These are phyloP conservation scores for Catotricha subobsoleta DNA, from an alignment of 2,888 invertebrate genomes.

Conservation along the genomic window DNA sequence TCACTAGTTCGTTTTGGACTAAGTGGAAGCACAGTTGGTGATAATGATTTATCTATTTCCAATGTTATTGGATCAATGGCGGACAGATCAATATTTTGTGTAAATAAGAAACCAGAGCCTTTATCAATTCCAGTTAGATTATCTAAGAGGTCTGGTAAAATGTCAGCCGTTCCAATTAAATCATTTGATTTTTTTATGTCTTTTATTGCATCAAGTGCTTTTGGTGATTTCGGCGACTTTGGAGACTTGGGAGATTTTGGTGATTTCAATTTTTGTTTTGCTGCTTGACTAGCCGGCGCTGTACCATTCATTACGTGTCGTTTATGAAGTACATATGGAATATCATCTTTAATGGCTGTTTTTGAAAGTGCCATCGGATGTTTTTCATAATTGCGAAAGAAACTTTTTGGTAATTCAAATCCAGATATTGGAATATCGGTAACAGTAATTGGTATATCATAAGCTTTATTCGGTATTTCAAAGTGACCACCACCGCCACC, in stretches of 20 bases:
- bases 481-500: constrained; percentile 45
- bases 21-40: constrained; percentile 37
- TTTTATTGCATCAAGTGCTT: constrained; percentile 33
- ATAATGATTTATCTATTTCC: constrained; percentile 44
- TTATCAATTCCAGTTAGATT: constrained; percentile 21
- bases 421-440: constrained; percentile 43
- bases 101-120: constrained; percentile 47
- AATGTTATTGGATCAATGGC: constrained; percentile 54
- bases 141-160: constrained; percentile 37
- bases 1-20: constrained; percentile 49
- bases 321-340: constrained; percentile 70
- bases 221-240: constrained; percentile 43
- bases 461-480: constrained; percentile 37
- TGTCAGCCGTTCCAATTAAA: constrained; percentile 17
- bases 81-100: constrained; percentile 55
- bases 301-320: constrained; percentile 74
- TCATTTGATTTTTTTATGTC: constrained; percentile 1
- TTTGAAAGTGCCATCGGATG: constrained; percentile 31
- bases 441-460: constrained; percentile 25
- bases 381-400: constrained; percentile 47
- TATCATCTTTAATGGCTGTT: constrained; percentile 41
- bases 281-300: constrained; percentile 32
- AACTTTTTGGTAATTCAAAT: constrained; percentile 54
- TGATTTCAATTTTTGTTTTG: constrained; percentile 21
- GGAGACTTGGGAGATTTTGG: constrained; percentile 47